These are phyloP conservation scores for Rafetus swinhoei DNA, from an alignment of 2,113 vertebrate species.

Conservation along the genomic window DNA sequence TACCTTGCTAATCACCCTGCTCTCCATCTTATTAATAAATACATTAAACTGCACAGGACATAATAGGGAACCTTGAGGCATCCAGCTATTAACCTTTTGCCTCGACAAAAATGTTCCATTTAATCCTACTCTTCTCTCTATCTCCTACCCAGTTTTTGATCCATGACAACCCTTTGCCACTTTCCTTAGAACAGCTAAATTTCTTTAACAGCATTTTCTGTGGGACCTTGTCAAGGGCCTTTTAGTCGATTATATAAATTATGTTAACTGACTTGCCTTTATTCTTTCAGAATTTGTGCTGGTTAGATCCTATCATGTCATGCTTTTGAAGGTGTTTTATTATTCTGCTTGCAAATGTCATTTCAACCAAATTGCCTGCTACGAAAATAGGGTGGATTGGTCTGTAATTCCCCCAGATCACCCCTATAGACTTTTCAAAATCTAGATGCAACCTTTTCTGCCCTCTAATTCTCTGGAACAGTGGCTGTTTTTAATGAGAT, in stretches of 20 bases:
- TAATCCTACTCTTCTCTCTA: background rate
- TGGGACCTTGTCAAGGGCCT: background rate
- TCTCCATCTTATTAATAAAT: background rate
- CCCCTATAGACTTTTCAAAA: background rate
- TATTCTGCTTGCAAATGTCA: background rate
- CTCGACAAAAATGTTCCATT: background rate
- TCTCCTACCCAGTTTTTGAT: background rate
- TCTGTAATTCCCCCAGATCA: background rate
- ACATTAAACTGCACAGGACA: background rate
- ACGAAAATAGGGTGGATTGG: background rate
- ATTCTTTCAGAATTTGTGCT: background rate
- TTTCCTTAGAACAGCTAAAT: background rate
- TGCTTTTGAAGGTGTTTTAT: background rate
- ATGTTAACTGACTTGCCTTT: accelerated
- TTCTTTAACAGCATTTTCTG: background rate
- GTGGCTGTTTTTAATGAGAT: background rate
- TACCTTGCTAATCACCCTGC: background rate
- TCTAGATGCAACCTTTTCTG: background rate
- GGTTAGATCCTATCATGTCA: background rate
- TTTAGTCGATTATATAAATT: background rate
- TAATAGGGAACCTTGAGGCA: background rate
- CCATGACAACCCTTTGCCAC: background rate
- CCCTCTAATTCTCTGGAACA: background rate
- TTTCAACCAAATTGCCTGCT: background rate
- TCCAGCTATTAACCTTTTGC: background rate